Base-by-base conservation (phyloP, 2,797 vertebrate genomes). In the Argyrosomus regius region DNA sequence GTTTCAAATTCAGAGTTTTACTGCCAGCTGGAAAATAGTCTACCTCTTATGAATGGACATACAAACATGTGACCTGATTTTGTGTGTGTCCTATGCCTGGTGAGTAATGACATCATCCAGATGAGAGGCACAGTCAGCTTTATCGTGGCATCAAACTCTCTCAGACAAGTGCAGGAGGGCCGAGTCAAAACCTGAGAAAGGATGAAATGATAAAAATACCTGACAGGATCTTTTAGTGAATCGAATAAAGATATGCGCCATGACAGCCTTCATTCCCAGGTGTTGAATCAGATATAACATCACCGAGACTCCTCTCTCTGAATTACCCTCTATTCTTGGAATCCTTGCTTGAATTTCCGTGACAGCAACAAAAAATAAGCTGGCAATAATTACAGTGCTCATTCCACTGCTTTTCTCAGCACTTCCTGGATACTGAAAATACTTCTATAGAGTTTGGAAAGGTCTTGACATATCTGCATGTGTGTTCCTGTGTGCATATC, bases 241-340 rank as follows among this genome's bases (percentile, higher is more conserved):
- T 3, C 3, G 46, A 70, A 66, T 17, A 13, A 31, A 70, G 80
- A 77, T 49, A 18, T 50, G 57, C 18, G n/a, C 17, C 1, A 1
- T 71, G 71, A 72, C 78, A 73, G 63, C 64, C 26, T 31, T 76
- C 57, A 67, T 80, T 77, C 8, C 39, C 26, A 53, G 61, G 53
- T 73, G 53, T 16, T 83, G 75, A 87, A 83, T 81, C 45, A 50
- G 39, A 77, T 72, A 82, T 64, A 58, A 66, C 49, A 74, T 83
- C 26, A 58, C 59, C 58, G 39, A 75, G 46, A 57, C 28, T 76
- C 54, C 43, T 35, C 43, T 17, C 4, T 39, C 39, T 78, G 49
- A 84, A 78, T 65, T 54, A 72, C 31, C 8, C 1, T 46, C 75
- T 54, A 39, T 78, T 80, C 41, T 52, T 39, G 13, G 63, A 59